A percentile compares a stretch with the other conserved stretches of the same genome.
Evolutionary conservation across 1,140 invertebrate genomes (phyloP).

Genomic region (Zaprionus ornatus): DNA sequence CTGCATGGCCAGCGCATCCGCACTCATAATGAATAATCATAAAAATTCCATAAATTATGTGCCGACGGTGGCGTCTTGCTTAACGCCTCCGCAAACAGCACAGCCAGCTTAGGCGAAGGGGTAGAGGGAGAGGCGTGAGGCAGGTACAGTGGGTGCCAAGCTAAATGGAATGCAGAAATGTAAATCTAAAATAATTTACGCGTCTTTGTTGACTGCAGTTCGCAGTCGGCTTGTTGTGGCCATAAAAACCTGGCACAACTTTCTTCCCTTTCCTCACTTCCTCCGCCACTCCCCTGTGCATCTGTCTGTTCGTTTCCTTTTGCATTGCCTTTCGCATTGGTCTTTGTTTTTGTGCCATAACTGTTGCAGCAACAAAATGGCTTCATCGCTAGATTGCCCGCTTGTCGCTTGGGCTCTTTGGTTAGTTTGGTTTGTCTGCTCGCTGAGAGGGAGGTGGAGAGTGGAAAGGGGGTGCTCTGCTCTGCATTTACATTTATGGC

Average conservation of each 20-base stretch:
- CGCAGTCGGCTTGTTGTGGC: conserved; percentile 48
- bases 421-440: conserved; percentile 15
- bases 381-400: conserved; percentile 55
- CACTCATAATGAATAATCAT: conserved; percentile 80
- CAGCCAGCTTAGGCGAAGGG: conserved; percentile 26
- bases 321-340: conserved; percentile 13
- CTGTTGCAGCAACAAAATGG: conserved; percentile 74
- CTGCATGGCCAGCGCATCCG: conserved; percentile 24
- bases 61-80: conserved; percentile 77
- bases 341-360: conserved; percentile 60
- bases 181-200: conserved; percentile 83
- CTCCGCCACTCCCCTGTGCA: too few species aligned
- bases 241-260: conserved; percentile 69
- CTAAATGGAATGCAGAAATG: conserved; percentile 82
- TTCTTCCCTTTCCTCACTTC: not conserved
- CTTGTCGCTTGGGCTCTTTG: conserved; percentile 23
- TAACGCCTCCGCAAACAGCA: conserved; percentile 70
- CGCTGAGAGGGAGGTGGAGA: conserved; percentile 9
- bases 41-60: conserved; percentile 82
- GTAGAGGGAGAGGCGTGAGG: not conserved
- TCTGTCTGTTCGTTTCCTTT: not conserved
- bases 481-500: conserved; percentile 79
- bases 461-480: conserved; percentile 30
- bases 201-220: conserved; percentile 81
- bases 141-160: conserved; percentile 30